phyloP scores from a whole-genome alignment of 2,888 invertebrate species.

The Mamestra brassicae region DNA sequence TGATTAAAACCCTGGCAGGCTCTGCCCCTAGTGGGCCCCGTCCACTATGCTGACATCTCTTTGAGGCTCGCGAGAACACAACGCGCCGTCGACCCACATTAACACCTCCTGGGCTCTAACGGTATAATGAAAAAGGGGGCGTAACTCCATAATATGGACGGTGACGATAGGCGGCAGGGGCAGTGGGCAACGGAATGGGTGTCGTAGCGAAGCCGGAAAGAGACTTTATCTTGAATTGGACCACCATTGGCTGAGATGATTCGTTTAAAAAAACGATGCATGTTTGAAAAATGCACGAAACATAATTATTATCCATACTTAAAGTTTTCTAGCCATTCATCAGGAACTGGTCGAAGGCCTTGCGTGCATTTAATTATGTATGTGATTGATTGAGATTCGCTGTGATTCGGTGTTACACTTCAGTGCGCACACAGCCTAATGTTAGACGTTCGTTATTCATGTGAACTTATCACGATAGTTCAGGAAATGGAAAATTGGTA shows the following conservation, averaged over 20 bases:
- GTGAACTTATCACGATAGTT: slow-evolving; percentile 32
- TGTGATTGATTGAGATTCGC: slow-evolving; percentile 44
- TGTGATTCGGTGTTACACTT: slow-evolving; percentile 44
- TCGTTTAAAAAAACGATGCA: neutral
- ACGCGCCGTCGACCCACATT: too few relatives aligned
- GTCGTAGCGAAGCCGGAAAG: neutral
- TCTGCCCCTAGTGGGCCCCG: too few relatives aligned
- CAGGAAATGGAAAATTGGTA: slow-evolving; percentile 37
- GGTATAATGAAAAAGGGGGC: too few relatives aligned
- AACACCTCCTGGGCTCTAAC: too few relatives aligned
- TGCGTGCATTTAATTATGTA: slow-evolving; percentile 43
- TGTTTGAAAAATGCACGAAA: slow-evolving; percentile 1
- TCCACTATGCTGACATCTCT: too few relatives aligned
- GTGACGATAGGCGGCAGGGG: too few relatives aligned
- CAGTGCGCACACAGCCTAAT: slow-evolving; percentile 30
- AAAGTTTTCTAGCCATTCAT: slow-evolving; percentile 40
- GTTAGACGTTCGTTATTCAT: slow-evolving; percentile 31
- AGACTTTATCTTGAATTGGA: neutral
- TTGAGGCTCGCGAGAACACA: too few relatives aligned
- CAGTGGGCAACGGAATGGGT: too few relatives aligned
- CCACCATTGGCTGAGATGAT: neutral
- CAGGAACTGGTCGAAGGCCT: slow-evolving; percentile 46
- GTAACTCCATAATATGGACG: too few relatives aligned
- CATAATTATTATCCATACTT: neutral
- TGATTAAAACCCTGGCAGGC: too few relatives aligned